Conservation (phyloP, 2,888 invertebrate genomes). For the Tyria jacobaeae region DNA sequence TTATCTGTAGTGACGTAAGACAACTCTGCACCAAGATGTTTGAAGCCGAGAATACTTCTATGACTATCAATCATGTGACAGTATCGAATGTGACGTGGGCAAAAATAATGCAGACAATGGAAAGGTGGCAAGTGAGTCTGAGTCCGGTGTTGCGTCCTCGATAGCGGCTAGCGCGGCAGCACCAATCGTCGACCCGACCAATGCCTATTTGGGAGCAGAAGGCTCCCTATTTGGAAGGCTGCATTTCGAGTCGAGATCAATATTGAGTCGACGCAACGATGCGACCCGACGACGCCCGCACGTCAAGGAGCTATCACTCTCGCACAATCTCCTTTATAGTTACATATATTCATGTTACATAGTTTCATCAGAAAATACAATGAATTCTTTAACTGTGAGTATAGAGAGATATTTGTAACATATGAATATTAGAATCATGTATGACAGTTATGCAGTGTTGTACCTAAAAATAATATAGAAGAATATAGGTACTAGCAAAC, state of each 20-base stretch:
- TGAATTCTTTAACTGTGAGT: neutral
- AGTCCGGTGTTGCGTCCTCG: conserved; percentile 68
- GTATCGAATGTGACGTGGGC: conserved; percentile 59
- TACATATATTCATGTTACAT: conserved; percentile 54
- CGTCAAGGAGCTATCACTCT: conserved; percentile 72
- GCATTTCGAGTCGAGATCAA: conserved; percentile 79
- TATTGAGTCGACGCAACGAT: conserved; percentile 65
- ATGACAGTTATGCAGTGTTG: no score
- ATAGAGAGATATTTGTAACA: no score
- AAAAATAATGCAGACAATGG: conserved; percentile 78
- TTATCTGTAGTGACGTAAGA: conserved; percentile 49
- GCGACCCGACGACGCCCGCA: conserved; percentile 53
- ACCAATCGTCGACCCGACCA: conserved; percentile 60
- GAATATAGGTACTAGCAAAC: no score
- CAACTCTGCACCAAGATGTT: conserved; percentile 30
- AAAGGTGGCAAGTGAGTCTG: conserved; percentile 65
- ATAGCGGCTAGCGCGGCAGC: conserved; percentile 58
- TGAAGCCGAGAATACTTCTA: conserved; percentile 23
- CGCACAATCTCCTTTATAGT: conserved; percentile 62
- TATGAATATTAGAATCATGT: no score
- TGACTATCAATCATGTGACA: conserved; percentile 48
- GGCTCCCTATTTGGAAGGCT: conserved; percentile 84
- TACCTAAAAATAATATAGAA: no score
- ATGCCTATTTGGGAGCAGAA: conserved; percentile 81
- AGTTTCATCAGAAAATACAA: conserved; percentile 13